Evolutionary conservation across 2,797 vertebrate species (phyloP).

Genomic region (Taenioides sp.): DNA sequence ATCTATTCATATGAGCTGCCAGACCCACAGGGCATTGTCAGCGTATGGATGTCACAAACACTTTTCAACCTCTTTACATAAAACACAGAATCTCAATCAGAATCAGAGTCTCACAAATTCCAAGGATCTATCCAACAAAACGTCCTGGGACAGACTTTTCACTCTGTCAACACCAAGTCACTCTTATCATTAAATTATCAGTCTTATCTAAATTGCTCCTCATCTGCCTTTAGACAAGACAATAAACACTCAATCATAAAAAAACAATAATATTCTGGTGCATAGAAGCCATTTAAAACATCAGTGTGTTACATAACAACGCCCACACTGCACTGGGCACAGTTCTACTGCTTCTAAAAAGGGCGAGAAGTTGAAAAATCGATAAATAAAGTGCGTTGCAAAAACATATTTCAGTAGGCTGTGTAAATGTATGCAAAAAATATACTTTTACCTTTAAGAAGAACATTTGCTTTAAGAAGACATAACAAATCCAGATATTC

Average conservation of each 20-base stretch:
- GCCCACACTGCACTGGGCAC: slow-evolving; percentile 53
- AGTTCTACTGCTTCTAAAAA: slow-evolving; percentile 49
- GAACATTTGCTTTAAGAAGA: neutral
- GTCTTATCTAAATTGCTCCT: neutral
- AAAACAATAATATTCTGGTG: slow-evolving; percentile 27
- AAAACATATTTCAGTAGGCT: slow-evolving; percentile 7
- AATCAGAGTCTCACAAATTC: neutral
- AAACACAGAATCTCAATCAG: neutral
- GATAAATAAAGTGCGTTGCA: slow-evolving; percentile 28
- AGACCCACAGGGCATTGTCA: neutral
- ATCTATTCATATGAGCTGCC: neutral
- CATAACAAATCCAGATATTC: slow-evolving; percentile 39
- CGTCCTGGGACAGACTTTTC: no score
- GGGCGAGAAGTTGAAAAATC: slow-evolving; percentile 52
- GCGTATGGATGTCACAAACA: neutral
- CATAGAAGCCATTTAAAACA: slow-evolving; percentile 57
- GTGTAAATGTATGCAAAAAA: neutral
- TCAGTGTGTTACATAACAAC: slow-evolving; percentile 62
- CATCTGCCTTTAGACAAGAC: slow-evolving; percentile 15
- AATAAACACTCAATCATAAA: slow-evolving; percentile 19
- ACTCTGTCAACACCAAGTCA: no score
- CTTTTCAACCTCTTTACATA: neutral
- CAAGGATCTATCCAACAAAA: neutral
- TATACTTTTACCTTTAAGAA: neutral
- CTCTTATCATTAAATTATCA: neutral